Conservation (phyloP, 2,113 vertebrate species). For the Panthera uncia region DNA sequence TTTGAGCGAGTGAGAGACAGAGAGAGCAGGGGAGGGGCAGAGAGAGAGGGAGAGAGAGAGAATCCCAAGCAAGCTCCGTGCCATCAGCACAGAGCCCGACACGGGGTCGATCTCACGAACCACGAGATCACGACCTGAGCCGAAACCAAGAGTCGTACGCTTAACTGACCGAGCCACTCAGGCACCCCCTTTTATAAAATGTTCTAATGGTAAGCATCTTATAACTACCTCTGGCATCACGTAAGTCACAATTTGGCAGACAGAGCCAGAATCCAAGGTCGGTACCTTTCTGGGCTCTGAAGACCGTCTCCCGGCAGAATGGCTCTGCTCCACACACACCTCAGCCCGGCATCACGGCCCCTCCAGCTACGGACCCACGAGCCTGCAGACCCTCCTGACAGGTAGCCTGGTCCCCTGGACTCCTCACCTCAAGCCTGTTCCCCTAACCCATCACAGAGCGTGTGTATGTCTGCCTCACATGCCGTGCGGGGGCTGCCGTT, state of each 20-base stretch:
- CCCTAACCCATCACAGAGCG: neutral
- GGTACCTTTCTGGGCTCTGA: neutral
- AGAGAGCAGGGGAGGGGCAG: no score
- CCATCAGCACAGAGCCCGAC: no score
- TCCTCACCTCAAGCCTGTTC: neutral
- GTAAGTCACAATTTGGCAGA: neutral
- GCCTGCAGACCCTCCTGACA: neutral
- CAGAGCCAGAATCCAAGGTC: neutral
- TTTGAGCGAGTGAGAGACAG: no score
- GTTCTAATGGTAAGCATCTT: neutral
- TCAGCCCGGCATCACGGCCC: neutral
- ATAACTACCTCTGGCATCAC: neutral
- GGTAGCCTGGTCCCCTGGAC: no score
- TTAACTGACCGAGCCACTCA: no score
- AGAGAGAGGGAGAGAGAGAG: no score
- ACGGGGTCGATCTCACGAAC: no score
- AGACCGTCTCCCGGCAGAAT: neutral
- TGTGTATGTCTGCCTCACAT: neutral
- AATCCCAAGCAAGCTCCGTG: no score
- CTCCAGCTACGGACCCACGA: no score
- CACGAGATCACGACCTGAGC: no score
- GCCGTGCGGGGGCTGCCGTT: rapidly evolving
- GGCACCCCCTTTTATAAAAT: neutral
- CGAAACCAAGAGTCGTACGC: no score
- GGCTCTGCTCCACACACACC: neutral